Evolutionary conservation across 2,888 invertebrate species (phyloP).

Genomic region (Hyposoter dolosus): DNA sequence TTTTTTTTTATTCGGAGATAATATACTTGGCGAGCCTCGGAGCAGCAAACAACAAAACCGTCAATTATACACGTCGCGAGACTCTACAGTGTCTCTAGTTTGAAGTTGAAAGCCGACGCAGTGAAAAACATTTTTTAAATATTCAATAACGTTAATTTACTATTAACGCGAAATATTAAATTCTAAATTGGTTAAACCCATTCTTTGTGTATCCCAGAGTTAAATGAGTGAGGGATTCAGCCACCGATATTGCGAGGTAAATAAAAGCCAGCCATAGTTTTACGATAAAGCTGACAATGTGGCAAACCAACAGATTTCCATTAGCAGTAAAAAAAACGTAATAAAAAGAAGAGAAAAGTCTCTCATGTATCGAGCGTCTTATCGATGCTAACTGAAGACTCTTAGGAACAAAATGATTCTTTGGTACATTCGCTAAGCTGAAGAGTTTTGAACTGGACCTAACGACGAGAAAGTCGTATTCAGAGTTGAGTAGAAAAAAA

Average conservation of each 20-base stretch:
- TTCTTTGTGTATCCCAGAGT: background rate
- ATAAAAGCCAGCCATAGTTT: background rate
- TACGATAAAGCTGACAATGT: background rate
- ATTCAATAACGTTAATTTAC: background rate
- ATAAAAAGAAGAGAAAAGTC: background rate
- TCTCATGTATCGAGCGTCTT: background rate
- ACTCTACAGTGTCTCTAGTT: too few relatives aligned
- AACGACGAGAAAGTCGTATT: background rate
- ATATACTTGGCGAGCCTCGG: too few relatives aligned
- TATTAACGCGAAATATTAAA: background rate
- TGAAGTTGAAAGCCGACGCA: background rate
- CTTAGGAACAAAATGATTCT: background rate
- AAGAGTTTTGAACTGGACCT: background rate
- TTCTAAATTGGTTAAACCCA: background rate
- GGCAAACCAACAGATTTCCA: background rate
- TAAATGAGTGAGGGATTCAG: background rate
- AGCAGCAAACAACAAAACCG: background rate
- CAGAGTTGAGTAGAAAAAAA: slow-evolving; percentile 9
- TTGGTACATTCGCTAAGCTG: slow-evolving; percentile 19
- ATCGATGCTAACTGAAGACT: background rate
- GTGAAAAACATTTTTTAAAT: background rate
- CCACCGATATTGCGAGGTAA: background rate
- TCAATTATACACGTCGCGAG: too few relatives aligned
- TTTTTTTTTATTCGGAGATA: too few relatives aligned
- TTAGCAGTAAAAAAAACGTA: background rate